Percentiles rank a stretch among this genome's conserved stretches.
These are phyloP conservation scores for Pelochelys cantorii DNA, from an alignment of 2,797 vertebrate genomes.

Conservation along the genomic window DNA sequence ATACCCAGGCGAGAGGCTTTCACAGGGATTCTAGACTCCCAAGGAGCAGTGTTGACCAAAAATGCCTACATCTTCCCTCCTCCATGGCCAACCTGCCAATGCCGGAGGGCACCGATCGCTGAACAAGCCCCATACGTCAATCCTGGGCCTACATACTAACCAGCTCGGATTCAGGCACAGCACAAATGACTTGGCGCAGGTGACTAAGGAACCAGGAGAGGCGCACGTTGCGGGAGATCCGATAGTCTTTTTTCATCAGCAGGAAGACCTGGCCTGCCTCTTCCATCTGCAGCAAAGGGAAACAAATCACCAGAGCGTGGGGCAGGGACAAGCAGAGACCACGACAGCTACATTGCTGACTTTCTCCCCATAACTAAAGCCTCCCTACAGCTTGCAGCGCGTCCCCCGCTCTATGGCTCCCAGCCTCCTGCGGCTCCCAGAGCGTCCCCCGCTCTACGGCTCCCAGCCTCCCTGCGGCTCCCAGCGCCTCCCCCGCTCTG, in stretches of 20 bases:
- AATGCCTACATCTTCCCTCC: neutral
- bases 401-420: too few species aligned
- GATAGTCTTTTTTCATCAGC: conserved; percentile 96
- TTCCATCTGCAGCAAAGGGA: conserved; percentile 85
- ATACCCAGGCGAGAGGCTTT: accelerated
- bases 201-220: conserved; percentile 95
- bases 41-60: accelerated
- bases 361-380: neutral
- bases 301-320: neutral
- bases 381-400: too few species aligned
- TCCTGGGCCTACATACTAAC: conserved; percentile 78
- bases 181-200: conserved; percentile 91
- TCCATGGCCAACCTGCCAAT: neutral
- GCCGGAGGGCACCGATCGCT: neutral
- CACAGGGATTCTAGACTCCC: neutral
- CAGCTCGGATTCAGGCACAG: conserved; percentile 87
- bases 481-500: too few species aligned
- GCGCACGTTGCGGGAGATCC: conserved; percentile 96
- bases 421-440: too few species aligned
- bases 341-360: neutral
- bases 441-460: too few species aligned
- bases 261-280: conserved; percentile 96
- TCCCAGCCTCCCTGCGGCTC: too few species aligned
- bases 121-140: neutral
- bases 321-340: neutral